phyloP scores from a whole-genome alignment of 92 coral and sea anemone genomes.

The Zoanthus gigantus region DNA sequence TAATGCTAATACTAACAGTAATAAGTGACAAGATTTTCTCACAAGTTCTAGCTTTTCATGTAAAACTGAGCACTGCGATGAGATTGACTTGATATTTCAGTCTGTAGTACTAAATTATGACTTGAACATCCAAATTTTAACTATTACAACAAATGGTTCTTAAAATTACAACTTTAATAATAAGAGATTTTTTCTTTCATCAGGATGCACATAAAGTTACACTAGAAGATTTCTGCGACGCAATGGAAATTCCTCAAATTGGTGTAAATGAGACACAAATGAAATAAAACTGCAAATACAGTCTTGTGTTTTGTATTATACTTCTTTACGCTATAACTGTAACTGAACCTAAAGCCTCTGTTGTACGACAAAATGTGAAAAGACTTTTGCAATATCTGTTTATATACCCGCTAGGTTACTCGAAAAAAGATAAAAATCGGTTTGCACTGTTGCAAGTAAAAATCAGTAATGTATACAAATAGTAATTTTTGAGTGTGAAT shows the following conservation, averaged over 20 bases:
- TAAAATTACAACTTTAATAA: not conserved
- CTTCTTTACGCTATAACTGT: not conserved
- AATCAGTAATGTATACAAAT: too few relatives aligned
- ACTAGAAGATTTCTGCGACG: not conserved
- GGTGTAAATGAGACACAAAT: not conserved
- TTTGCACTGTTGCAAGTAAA: not conserved
- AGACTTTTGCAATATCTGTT: not conserved
- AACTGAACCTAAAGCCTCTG: not conserved
- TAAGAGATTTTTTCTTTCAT: not conserved
- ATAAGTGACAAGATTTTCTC: not conserved
- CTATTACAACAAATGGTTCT: slow-evolving; percentile 3
- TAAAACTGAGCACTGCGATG: not conserved
- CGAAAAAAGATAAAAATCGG: not conserved
- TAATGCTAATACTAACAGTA: not conserved
- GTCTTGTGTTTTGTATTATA: not conserved
- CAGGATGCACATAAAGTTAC: slow-evolving; percentile 3
- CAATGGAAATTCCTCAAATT: not conserved
- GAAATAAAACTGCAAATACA: not conserved
- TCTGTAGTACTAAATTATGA: not conserved
- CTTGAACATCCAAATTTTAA: not conserved
- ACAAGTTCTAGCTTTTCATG: not conserved
- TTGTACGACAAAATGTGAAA: not conserved
- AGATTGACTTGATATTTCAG: not conserved
- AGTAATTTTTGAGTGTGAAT: not conserved
- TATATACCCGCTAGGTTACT: not conserved